Evolutionary conservation across 2,113 vertebrate genomes (phyloP).

Genomic region (Alexandromys fortis): DNA sequence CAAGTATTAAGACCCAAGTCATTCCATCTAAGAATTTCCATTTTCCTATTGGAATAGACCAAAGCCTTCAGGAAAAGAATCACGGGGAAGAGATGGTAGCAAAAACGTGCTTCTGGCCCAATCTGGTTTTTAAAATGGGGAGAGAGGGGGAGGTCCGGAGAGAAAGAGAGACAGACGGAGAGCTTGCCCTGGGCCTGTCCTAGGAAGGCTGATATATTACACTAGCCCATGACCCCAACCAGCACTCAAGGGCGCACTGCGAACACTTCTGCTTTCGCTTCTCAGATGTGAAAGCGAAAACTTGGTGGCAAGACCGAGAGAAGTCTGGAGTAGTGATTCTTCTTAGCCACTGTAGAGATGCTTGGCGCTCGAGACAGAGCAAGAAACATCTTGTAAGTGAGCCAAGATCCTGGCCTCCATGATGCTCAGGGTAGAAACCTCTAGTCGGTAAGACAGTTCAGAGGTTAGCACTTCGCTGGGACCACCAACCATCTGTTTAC

Average conservation of each 20-base stretch:
- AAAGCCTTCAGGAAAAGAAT: background rate
- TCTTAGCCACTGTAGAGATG: background rate
- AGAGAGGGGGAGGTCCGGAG: background rate
- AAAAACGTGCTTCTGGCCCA: background rate
- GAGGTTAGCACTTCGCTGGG: background rate
- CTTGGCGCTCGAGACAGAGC: background rate
- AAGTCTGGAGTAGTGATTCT: background rate
- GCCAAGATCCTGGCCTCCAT: background rate
- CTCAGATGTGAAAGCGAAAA: constrained; percentile 59
- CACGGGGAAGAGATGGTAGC: background rate
- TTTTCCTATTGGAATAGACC: background rate
- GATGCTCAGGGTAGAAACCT: background rate
- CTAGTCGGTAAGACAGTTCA: background rate
- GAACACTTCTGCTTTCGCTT: constrained; percentile 30
- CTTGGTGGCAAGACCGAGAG: background rate
- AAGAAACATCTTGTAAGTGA: background rate
- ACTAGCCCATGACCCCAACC: background rate
- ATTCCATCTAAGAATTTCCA: constrained; percentile 12
- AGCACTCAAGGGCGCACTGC: too few relatives aligned
- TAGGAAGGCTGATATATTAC: background rate
- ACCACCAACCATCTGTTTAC: background rate
- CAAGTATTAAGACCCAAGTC: background rate
- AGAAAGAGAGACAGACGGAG: background rate
- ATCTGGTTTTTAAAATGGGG: background rate
- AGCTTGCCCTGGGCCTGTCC: background rate